Evolutionary conservation across 2,888 invertebrate genomes (phyloP).

Genomic region (Eupithecia vulgata): DNA sequence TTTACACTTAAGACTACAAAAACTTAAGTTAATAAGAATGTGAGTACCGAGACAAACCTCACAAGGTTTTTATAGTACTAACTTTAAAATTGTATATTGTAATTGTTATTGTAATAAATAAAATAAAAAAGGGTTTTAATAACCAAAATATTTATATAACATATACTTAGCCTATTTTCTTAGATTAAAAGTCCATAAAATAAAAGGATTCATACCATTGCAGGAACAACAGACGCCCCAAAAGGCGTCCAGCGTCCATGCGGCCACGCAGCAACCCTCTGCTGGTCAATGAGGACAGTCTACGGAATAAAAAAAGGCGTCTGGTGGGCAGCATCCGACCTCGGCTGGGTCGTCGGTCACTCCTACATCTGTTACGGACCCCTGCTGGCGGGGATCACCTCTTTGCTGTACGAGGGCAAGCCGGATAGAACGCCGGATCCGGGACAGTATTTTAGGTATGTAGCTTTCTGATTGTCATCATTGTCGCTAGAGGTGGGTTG

Average conservation of each 20-base stretch:
- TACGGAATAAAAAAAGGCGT: conserved; percentile 92
- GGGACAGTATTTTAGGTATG: conserved; percentile 93
- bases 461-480: background rate
- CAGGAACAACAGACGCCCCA: conserved; percentile 74
- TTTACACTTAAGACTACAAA: no score
- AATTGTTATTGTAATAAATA: no score
- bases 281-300: conserved; percentile 92
- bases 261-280: conserved; percentile 93
- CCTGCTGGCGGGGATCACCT: conserved; percentile 90
- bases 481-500: no score
- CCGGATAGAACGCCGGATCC: conserved; percentile 97
- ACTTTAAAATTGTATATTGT: no score
- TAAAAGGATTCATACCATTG: background rate
- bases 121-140: no score
- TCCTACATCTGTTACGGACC: conserved; percentile 98
- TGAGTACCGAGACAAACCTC: no score
- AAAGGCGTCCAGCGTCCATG: conserved; percentile 93
- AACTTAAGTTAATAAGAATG: no score
- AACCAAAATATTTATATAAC: no score
- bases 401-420: conserved; percentile 95
- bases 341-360: conserved; percentile 97
- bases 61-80: no score
- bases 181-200: background rate
- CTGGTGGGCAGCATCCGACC: conserved; percentile 96
- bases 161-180: no score